Percentiles rank a stretch among this genome's conserved stretches.
Conservation (phyloP, 2,797 vertebrate species). For the Eulemur rubriventer region DNA sequence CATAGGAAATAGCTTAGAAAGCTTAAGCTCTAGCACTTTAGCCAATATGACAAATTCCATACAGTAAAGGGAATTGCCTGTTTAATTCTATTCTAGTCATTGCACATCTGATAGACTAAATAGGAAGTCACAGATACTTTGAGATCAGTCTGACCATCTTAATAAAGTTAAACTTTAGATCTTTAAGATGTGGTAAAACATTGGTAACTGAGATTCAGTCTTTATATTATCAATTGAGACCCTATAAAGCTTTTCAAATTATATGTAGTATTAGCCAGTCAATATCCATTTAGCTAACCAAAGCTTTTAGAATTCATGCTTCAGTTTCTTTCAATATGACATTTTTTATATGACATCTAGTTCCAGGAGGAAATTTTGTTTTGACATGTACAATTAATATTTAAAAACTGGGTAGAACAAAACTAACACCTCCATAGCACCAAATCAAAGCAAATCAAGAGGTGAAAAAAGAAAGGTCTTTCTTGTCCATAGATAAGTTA, state of each 20-base stretch:
- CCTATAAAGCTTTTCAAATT: constrained; percentile 4
- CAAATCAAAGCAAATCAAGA: constrained; percentile 48
- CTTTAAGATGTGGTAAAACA: constrained; percentile 21
- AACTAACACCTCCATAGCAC: constrained; percentile 67
- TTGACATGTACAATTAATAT: constrained; percentile 78
- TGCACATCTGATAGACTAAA: not conserved
- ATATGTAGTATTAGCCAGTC: constrained; percentile 3
- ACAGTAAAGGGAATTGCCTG: not conserved
- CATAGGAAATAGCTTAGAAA: not conserved
- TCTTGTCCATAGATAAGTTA: constrained; percentile 25
- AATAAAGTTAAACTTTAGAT: not conserved
- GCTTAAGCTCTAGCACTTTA: not conserved
- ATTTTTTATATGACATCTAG: constrained; percentile 70
- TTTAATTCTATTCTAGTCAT: not conserved
- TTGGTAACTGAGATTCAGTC: not conserved
- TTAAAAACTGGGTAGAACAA: constrained; percentile 74
- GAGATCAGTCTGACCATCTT: not conserved
- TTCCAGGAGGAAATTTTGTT: constrained; percentile 73
- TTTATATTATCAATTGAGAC: not conserved
- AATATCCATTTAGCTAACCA: constrained; percentile 66
- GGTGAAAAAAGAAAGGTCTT: not conserved
- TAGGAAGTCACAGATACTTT: not conserved
- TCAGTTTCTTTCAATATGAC: constrained; percentile 69
- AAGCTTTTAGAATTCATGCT: constrained; percentile 73
- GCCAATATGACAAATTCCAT: not conserved